A percentile compares a stretch with the other conserved stretches of the same genome.
These are phyloP conservation scores for Tor tambroides DNA, from an alignment of 2,113 vertebrate species.

Conservation along the genomic window DNA sequence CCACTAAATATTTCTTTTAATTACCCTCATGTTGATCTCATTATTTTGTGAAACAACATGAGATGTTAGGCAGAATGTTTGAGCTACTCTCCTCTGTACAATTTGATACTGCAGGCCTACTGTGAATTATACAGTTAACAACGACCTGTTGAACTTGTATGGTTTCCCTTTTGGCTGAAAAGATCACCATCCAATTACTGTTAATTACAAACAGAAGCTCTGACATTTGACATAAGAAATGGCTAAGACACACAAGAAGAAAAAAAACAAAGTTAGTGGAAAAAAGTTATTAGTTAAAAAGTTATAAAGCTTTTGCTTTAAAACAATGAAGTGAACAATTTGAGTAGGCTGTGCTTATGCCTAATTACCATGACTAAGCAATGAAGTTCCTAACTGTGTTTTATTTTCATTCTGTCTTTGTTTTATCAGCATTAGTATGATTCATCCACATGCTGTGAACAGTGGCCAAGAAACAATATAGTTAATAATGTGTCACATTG, in stretches of 20 bases:
- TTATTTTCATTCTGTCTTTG: slow-evolving; percentile 20
- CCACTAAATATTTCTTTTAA: background rate
- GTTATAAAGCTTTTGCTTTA: background rate
- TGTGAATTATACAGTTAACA: background rate
- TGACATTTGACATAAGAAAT: background rate
- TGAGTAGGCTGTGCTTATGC: slow-evolving; percentile 8
- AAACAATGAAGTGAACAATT: slow-evolving; percentile 23
- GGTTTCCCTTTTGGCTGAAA: background rate
- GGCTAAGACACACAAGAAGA: background rate
- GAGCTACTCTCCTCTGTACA: background rate
- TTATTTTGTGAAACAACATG: background rate
- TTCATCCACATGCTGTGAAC: slow-evolving; percentile 26
- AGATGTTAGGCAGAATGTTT: background rate
- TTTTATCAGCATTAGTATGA: slow-evolving; percentile 24
- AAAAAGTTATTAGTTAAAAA: background rate
- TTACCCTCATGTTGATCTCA: background rate
- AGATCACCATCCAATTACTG: background rate
- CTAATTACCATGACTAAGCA: slow-evolving; percentile 32
- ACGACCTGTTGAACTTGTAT: background rate
- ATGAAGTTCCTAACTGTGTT: slow-evolving; percentile 1
- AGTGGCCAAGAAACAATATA: slow-evolving; percentile 25
- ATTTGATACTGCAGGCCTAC: background rate
- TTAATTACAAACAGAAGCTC: background rate
- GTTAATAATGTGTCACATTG: slow-evolving; percentile 26
- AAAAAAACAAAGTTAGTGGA: background rate